Percentiles rank a stretch among this genome's conserved stretches.
These are phyloP conservation scores for Epirrhoe alternata DNA, from an alignment of 2,888 invertebrate genomes.

Conservation along the genomic window DNA sequence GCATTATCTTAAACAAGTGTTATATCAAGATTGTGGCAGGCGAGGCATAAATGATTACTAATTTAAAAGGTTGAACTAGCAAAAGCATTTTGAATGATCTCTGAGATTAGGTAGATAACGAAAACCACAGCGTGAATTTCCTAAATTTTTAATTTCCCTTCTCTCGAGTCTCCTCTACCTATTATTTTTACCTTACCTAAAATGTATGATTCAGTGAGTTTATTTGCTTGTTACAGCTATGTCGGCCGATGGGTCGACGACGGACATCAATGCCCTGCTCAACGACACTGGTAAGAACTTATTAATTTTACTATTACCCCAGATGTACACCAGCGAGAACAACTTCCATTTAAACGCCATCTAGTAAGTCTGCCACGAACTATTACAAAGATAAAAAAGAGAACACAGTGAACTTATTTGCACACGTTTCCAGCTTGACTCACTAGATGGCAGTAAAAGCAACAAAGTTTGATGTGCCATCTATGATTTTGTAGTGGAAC, in stretches of 20 bases:
- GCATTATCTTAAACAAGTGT: too few relatives aligned
- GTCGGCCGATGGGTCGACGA: slow-evolving; percentile 87
- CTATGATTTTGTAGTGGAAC: not conserved
- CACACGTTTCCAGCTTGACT: not conserved
- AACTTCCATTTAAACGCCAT: slow-evolving; percentile 40
- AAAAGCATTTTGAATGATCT: not conserved
- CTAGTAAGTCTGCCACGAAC: slow-evolving; percentile 28
- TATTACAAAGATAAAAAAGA: not conserved
- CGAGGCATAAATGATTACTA: too few relatives aligned
- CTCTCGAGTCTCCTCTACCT: too few relatives aligned
- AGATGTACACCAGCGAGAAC: not conserved
- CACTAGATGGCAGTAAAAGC: slow-evolving; percentile 44
- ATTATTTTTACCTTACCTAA: too few relatives aligned
- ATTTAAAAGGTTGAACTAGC: too few relatives aligned
- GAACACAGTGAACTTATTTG: not conserved
- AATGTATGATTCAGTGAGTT: not conserved
- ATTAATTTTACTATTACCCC: slow-evolving; percentile 6
- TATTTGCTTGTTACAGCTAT: slow-evolving; percentile 82
- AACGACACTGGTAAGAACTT: slow-evolving; percentile 85
- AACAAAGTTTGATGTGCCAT: slow-evolving; percentile 7
- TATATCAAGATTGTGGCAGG: too few relatives aligned
- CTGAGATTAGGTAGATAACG: too few relatives aligned
- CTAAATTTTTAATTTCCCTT: too few relatives aligned
- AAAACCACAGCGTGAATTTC: too few relatives aligned
- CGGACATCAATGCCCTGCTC: slow-evolving; percentile 86